phyloP scores from a whole-genome alignment of 2,113 vertebrate genomes.

The Budorcas taxicolor region DNA sequence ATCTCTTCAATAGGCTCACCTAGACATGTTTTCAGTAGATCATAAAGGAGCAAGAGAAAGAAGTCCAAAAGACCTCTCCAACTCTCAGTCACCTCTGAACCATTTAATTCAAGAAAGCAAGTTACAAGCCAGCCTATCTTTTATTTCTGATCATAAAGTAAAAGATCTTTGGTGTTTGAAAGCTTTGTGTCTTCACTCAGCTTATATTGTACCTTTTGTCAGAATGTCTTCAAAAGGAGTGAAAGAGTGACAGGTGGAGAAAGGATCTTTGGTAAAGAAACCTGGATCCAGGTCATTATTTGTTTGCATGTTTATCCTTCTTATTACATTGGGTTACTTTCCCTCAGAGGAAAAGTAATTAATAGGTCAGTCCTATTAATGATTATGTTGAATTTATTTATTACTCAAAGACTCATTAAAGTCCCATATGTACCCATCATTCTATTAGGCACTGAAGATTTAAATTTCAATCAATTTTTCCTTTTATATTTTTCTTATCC shows the following conservation, averaged over 20 bases:
- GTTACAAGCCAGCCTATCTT: not conserved
- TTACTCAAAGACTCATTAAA: not conserved
- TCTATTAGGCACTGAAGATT: not conserved
- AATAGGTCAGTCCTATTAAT: not conserved
- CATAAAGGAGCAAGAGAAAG: not conserved
- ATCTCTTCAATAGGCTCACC: not conserved
- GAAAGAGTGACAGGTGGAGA: not conserved
- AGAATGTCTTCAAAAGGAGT: not conserved
- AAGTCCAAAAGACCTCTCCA: not conserved
- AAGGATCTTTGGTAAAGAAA: not conserved
- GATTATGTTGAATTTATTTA: not conserved
- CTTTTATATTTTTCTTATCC: not conserved
- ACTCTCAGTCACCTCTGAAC: not conserved
- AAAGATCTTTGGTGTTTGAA: not conserved
- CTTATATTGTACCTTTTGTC: not conserved
- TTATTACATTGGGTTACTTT: not conserved
- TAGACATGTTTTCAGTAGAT: not conserved
- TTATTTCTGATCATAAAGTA: not conserved
- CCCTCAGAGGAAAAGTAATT: not conserved
- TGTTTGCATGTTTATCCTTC: not conserved
- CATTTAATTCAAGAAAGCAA: not conserved
- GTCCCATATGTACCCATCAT: not conserved
- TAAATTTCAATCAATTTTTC: slow-evolving; percentile 29
- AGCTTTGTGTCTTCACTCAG: not conserved
- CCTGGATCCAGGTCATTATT: not conserved